Base-by-base conservation (phyloP, 2,113 vertebrate genomes). In the Chaetorhynchus papuensis region DNA sequence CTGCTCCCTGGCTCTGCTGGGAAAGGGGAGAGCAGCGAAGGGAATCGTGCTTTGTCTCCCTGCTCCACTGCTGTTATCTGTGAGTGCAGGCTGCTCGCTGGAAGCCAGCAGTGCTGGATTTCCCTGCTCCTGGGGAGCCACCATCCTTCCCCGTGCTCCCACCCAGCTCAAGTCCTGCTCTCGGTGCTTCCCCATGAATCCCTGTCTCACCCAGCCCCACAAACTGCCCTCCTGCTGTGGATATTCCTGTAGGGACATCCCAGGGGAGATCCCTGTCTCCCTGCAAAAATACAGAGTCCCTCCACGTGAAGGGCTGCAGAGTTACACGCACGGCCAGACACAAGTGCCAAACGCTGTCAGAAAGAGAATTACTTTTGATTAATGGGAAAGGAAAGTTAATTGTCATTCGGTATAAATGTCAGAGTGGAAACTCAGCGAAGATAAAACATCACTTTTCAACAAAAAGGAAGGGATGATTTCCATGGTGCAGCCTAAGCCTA, bases 281-380 rank as follows among this genome's bases (percentile, higher is more conserved):
- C 22, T 41, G n/a, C 17, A 35, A 30, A 74, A 84, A 33, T 2
- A 23, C 27, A n/a, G 39, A 53, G 44, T 13, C 31, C 60, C 14
- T 42, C 26, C 42, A 12, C 3, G 22, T 6, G 28, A 74, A 66
- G 66, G 54, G 47, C 31, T 70, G 82, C 83, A 52, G 80, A 56
- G 76, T 39, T 56, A n/a, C 26, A 27, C 69, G 26, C 63, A 15
- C 1, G 0, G 60, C 35, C 91, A 82, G 70, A 35, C 54, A 70
- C 13, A 61, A 18, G 60, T 42, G 74, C 70, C 85, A 93, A 86
- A 65, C 1, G 15, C 78, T 72, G 84, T 77, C 88, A 84, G 64
- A 86, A 91, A 44, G 80, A 68, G 82, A 94, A 93, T 90, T 84
- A 83, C 56, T 91, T 95, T 80, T 94, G 85, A 96, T 97, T 96